phyloP scores from a whole-genome alignment of 2,888 invertebrate species.

The Ametastegia equiseti region DNA sequence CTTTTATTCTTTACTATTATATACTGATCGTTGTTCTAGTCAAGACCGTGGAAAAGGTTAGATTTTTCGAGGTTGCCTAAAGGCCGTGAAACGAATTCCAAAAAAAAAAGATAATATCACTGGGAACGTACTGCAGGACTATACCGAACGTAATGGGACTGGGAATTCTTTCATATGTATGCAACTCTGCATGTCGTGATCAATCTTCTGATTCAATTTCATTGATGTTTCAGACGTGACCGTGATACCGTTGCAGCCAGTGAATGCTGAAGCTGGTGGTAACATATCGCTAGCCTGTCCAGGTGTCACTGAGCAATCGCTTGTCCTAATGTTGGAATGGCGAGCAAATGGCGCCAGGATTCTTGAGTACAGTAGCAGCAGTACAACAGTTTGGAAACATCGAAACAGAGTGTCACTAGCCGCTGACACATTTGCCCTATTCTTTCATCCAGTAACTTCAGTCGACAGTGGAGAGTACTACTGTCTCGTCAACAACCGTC shows the following conservation, averaged over 20 bases:
- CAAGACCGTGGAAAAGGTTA: too few relatives aligned
- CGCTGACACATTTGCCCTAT: constrained; percentile 80
- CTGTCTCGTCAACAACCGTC: constrained; percentile 84
- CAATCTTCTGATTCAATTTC: constrained; percentile 8
- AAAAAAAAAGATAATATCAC: background rate
- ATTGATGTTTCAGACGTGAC: constrained; percentile 79
- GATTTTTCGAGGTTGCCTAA: background rate
- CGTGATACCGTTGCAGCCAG: constrained; percentile 79
- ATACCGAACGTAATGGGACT: too few relatives aligned
- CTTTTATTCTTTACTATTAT: too few relatives aligned
- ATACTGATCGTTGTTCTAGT: too few relatives aligned
- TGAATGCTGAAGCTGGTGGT: constrained; percentile 81
- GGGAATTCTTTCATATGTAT: background rate
- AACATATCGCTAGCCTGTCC: constrained; percentile 84
- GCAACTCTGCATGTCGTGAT: background rate
- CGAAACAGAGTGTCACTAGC: constrained; percentile 79
- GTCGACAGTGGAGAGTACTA: constrained; percentile 83
- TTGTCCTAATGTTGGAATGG: constrained; percentile 83
- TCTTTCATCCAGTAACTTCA: constrained; percentile 81
- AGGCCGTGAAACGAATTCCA: background rate
- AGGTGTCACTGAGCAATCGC: constrained; percentile 82
- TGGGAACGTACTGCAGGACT: too few relatives aligned
- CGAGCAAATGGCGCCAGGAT: constrained; percentile 76
- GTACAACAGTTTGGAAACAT: constrained; percentile 78
- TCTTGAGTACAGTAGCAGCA: constrained; percentile 78